Percentiles rank a stretch among this genome's conserved stretches.
phyloP scores from a whole-genome alignment of 2,888 invertebrate species.

The Xanthia togata region DNA sequence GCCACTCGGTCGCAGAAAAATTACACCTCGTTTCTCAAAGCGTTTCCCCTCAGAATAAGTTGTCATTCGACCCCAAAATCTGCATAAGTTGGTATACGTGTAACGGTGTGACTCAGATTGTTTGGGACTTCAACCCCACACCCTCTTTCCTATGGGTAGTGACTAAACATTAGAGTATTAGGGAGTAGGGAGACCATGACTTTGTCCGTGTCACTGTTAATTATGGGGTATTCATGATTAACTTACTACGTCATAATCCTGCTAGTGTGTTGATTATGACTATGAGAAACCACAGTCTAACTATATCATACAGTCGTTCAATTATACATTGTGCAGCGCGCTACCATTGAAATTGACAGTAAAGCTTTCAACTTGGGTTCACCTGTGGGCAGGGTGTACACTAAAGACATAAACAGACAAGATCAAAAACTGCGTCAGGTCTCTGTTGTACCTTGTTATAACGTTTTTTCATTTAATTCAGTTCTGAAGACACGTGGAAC shows the following conservation, averaged over 20 bases:
- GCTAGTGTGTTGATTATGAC: conserved; percentile 13
- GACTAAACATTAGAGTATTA: conserved; percentile 28
- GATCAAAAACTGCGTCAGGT: background rate
- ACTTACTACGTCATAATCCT: conserved; percentile 14
- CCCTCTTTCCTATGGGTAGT: conserved; percentile 15
- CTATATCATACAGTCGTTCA: background rate
- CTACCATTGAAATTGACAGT: background rate
- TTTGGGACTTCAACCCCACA: conserved; percentile 34
- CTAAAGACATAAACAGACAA: background rate
- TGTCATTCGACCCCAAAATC: conserved; percentile 56
- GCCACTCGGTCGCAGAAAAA: conserved; percentile 41
- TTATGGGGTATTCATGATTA: conserved; percentile 34
- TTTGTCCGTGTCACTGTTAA: conserved; percentile 30
- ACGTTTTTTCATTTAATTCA: background rate
- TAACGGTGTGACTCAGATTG: conserved; percentile 57
- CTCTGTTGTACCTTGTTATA: background rate
- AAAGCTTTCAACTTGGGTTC: background rate
- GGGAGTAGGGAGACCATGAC: conserved; percentile 1
- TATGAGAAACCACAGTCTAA: background rate
- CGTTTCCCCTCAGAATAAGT: conserved; percentile 33
- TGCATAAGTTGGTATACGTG: conserved; percentile 53
- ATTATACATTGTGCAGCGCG: background rate
- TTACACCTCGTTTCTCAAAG: conserved; percentile 48
- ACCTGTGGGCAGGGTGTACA: background rate
- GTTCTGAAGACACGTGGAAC: background rate